Percentiles rank a stretch among this genome's conserved stretches.
phyloP scores from a whole-genome alignment of 1,140 invertebrate genomes.

The Drosophila littoralis region DNA sequence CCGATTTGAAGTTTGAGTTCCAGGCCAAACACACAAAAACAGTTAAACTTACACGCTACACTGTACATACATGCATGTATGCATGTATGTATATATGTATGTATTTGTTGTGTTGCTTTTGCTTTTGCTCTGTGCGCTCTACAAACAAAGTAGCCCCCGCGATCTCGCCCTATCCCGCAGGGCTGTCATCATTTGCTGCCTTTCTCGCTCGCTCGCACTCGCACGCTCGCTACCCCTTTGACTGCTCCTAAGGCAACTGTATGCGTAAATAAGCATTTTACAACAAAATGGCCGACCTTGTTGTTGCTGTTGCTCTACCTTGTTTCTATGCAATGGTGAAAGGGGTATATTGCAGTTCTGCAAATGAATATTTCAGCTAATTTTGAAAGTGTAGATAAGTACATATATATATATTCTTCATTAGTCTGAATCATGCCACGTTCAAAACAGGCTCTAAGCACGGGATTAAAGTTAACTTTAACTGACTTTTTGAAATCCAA shows the following conservation, averaged over 20 bases:
- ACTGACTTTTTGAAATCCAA: too few species aligned
- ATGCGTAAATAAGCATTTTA: conserved; percentile 81
- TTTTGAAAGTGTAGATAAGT: neutral
- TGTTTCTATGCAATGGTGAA: conserved; percentile 41
- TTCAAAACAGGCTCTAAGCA: too few species aligned
- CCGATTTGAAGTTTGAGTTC: conserved; percentile 44
- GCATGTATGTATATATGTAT: conserved; percentile 15
- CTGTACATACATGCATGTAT: conserved; percentile 3
- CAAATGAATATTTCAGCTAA: neutral
- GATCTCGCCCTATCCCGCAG: conserved; percentile 15
- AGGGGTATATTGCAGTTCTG: neutral
- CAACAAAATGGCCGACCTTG: conserved; percentile 59
- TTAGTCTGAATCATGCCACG: neutral
- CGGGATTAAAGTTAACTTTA: too few species aligned
- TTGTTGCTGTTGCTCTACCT: conserved; percentile 39
- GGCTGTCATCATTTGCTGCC: conserved; percentile 46
- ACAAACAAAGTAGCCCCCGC: conserved; percentile 64
- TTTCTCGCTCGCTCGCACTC: conserved; percentile 14
- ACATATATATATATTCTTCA: neutral
- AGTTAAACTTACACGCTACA: conserved; percentile 24
- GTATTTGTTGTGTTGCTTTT: conserved; percentile 16
- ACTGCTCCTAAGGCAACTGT: conserved; percentile 56
- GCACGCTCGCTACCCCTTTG: neutral
- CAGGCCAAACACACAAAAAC: conserved; percentile 51
- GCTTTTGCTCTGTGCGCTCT: conserved; percentile 51